phyloP scores from a whole-genome alignment of 2,797 vertebrate species.

The Ceyx erithaca region DNA sequence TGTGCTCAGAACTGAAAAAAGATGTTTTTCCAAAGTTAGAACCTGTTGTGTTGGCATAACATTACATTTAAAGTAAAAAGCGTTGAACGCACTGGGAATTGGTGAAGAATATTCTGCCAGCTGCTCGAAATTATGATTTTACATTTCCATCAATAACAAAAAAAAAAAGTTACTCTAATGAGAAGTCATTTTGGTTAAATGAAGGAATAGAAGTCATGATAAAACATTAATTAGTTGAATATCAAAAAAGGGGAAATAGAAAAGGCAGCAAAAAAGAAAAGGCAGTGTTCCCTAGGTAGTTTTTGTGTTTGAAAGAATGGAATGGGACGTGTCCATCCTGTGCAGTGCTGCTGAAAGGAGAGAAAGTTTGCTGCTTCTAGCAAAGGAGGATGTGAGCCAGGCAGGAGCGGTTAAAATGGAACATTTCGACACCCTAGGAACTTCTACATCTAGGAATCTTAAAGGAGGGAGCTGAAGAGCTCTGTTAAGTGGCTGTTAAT shows the following conservation, averaged over 20 bases:
- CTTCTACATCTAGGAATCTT: slow-evolving; percentile 27
- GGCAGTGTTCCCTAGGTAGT: neutral
- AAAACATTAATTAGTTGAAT: slow-evolving; percentile 15
- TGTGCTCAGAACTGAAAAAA: slow-evolving; percentile 23
- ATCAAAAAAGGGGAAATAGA: neutral
- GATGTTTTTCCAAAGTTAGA: slow-evolving; percentile 63
- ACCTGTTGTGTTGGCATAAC: slow-evolving; percentile 67
- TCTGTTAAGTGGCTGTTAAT: slow-evolving; percentile 23
- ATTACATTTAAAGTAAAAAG: slow-evolving; percentile 60
- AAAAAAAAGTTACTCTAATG: slow-evolving; percentile 30
- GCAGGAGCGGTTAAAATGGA: neutral
- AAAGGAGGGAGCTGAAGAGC: slow-evolving; percentile 4
- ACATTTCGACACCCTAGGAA: neutral
- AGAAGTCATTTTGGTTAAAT: slow-evolving; percentile 35
- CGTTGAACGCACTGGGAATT: slow-evolving; percentile 47
- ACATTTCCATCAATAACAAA: slow-evolving; percentile 60
- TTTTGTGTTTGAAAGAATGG: neutral
- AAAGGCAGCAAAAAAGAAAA: neutral
- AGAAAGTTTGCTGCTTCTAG: neutral
- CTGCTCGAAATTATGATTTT: slow-evolving; percentile 53
- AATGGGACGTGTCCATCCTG: slow-evolving; percentile 1
- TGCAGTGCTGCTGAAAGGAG: neutral
- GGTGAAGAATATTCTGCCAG: slow-evolving; percentile 53
- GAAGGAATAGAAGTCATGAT: neutral
- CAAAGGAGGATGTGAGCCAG: neutral